Percentiles rank a stretch among this genome's conserved stretches.
phyloP scores from a whole-genome alignment of 2,888 invertebrate species.

The Aspidiotus destructor region DNA sequence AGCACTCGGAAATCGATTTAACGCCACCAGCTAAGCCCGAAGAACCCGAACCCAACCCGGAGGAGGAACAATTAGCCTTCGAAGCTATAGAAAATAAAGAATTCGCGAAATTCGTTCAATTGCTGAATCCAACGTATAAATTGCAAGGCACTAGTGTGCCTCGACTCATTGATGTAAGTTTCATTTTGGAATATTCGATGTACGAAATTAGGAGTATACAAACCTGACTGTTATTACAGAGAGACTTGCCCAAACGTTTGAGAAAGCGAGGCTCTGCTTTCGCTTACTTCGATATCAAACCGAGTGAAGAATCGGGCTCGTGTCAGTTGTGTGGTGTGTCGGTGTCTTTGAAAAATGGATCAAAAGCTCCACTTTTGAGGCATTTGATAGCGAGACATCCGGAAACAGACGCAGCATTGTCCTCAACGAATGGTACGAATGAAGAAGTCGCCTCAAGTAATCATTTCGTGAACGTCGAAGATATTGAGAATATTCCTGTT shows the following conservation, averaged over 20 bases:
- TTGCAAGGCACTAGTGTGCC: slow-evolving; percentile 6
- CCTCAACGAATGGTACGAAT: not conserved
- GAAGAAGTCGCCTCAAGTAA: not conserved
- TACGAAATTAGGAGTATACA: not conserved
- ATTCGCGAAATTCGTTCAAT: slow-evolving; percentile 24
- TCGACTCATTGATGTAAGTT: slow-evolving; percentile 16
- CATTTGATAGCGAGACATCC: slow-evolving; percentile 26
- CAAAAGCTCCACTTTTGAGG: slow-evolving; percentile 20
- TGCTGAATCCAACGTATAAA: slow-evolving; percentile 26
- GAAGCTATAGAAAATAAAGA: slow-evolving; percentile 21
- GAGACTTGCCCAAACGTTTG: slow-evolving; percentile 21
- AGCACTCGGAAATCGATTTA: slow-evolving; percentile 25
- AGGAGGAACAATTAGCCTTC: not conserved
- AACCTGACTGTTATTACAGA: not conserved
- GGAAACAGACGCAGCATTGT: slow-evolving; percentile 11
- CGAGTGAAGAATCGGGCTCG: slow-evolving; percentile 9
- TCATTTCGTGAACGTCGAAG: slow-evolving; percentile 20
- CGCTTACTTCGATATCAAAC: slow-evolving; percentile 16
- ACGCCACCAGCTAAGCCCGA: slow-evolving; percentile 16
- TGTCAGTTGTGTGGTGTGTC: slow-evolving; percentile 17
- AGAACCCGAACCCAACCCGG: not conserved
- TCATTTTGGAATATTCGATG: not conserved
- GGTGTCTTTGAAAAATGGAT: slow-evolving; percentile 22
- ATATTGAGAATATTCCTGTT: slow-evolving; percentile 28
- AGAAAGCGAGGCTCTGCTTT: slow-evolving; percentile 24